Base-by-base conservation (phyloP, 2,797 vertebrate species). In the Sebastes wilsoni region DNA sequence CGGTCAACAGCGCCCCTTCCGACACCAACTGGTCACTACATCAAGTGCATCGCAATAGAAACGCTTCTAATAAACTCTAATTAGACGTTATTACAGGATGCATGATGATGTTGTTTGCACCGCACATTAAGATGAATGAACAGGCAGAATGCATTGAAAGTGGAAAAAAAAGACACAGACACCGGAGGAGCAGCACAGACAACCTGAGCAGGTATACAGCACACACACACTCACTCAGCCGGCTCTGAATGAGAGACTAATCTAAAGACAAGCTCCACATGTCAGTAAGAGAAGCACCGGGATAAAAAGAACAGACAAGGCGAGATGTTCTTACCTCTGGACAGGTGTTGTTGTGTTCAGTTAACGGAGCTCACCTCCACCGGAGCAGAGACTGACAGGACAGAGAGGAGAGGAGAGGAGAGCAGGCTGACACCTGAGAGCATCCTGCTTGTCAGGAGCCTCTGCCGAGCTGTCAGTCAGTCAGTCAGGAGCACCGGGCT, bases 391-490 rank as follows among this genome's bases (percentile, higher is more conserved):
- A 85, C 71, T 60, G 86, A 81, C 80, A 70, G 88, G 85, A 86
- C 75, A 34, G 68, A 75, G 75, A 73, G 64, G 13, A 46, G 42
- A 72, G 76, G 13, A 46, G 6, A 72, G 61, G 0, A 46, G 14
- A 72, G 74, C 69, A 65, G 73, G 13, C 71, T 22, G 68, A 38
- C 84, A 84, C 82, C 87, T 74, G 82, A 92, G 82, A 92, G 82
- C 89, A 88, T 88, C 85, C 87, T 68, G 81, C 86, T 6, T 72
- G 72, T 87, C 89, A 90, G 71, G 65, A 81, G 77, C 68, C 74
- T 85, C 66, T 49, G 16, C 73, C 66, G 70, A 79, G 88, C 87
- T 90, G 88, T 92, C 92, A 89, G 85, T 92, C 91, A 92, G 81
- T 92, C 91, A 92, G 81, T 58, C 88, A 83, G 87, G 75, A 86